A percentile compares a stretch with the other conserved stretches of the same genome.
These are phyloP conservation scores for Scaeva pyrastri DNA, from an alignment of 2,888 invertebrate genomes.

Conservation along the genomic window DNA sequence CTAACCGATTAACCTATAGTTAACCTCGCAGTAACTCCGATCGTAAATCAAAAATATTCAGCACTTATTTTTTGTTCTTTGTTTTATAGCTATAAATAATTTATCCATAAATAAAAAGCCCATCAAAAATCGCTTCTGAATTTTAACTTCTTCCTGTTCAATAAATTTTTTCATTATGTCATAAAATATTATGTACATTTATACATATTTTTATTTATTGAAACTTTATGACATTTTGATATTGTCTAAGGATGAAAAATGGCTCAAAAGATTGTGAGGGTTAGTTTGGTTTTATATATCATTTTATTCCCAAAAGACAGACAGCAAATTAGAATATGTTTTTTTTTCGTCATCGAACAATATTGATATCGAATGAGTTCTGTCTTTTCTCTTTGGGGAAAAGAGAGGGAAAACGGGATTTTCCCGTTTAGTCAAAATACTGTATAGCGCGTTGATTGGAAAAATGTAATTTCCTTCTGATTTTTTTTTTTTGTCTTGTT, in stretches of 20 bases:
- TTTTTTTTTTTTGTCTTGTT: slow-evolving; percentile 13
- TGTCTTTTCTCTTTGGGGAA: too few relatives aligned
- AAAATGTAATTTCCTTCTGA: slow-evolving; percentile 61
- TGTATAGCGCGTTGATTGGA: slow-evolving; percentile 57
- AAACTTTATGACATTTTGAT: slow-evolving; percentile 63
- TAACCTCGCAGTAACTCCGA: not conserved
- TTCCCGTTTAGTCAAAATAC: not conserved
- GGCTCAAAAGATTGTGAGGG: slow-evolving; percentile 22
- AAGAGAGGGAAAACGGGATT: not conserved
- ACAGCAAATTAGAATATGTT: slow-evolving; percentile 31
- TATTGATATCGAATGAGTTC: not conserved
- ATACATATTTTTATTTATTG: slow-evolving; percentile 47
- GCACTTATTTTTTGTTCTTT: not conserved
- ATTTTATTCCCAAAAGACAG: not conserved
- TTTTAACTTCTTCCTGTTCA: slow-evolving; percentile 61
- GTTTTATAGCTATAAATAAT: slow-evolving; percentile 6
- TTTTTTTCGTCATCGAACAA: not conserved
- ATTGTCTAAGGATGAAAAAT: slow-evolving; percentile 50
- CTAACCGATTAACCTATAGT: not conserved
- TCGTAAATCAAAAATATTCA: not conserved
- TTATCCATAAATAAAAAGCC: not conserved
- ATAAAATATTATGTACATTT: slow-evolving; percentile 61
- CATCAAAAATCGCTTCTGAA: slow-evolving; percentile 12
- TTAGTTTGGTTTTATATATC: not conserved
- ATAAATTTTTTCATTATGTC: slow-evolving; percentile 64